These are phyloP conservation scores for Cranoglanis bouderius DNA, from an alignment of 2,113 vertebrate species.

Conservation along the genomic window DNA sequence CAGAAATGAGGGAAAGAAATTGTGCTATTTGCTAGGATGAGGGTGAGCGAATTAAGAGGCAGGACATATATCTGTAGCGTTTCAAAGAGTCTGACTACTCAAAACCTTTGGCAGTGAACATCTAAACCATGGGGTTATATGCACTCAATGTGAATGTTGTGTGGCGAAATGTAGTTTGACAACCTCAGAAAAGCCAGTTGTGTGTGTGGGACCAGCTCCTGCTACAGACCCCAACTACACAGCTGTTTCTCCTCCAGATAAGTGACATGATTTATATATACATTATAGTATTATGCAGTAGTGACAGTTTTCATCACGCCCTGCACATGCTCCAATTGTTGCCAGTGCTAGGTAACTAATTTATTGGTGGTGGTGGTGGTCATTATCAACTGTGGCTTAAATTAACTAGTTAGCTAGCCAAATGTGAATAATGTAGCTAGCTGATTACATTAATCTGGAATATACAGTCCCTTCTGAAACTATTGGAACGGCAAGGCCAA, in stretches of 20 bases:
- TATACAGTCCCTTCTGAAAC: too few relatives aligned
- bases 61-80: background rate
- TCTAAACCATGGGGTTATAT: background rate
- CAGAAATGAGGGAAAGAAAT: background rate
- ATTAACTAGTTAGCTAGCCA: too few relatives aligned
- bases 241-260: background rate
- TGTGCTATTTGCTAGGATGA: background rate
- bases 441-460: too few relatives aligned
- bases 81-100: background rate
- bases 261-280: background rate
- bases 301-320: too few relatives aligned
- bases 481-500: too few relatives aligned
- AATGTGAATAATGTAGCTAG: too few relatives aligned
- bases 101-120: background rate
- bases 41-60: background rate
- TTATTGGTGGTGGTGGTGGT: background rate
- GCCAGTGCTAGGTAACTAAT: too few relatives aligned
- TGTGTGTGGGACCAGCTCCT: background rate
- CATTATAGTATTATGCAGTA: background rate
- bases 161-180: background rate
- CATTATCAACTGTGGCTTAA: background rate
- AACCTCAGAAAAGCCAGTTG: background rate
- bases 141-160: too few relatives aligned
- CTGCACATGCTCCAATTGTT: background rate
- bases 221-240: background rate